Evolutionary conservation across 2,888 invertebrate species (phyloP).

Genomic region (Dione juno): DNA sequence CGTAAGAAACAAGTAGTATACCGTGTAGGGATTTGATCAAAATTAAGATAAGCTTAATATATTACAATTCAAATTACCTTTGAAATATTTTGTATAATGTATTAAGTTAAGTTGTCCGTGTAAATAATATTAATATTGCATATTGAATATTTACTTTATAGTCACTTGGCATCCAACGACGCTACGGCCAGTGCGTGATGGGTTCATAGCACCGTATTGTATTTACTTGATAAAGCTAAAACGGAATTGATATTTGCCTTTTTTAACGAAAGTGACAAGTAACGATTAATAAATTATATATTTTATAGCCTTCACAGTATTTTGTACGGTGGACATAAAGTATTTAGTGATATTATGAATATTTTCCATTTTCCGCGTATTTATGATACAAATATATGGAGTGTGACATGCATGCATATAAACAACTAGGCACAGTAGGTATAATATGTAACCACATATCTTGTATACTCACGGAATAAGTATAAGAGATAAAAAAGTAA

Average conservation of each 20-base stretch:
- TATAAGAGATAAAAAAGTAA: neutral
- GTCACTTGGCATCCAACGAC: neutral
- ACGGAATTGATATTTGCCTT: neutral
- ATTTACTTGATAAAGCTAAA: neutral
- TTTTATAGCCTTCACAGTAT: neutral
- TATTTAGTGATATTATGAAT: too few relatives aligned
- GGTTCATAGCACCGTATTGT: neutral
- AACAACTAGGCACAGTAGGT: too few relatives aligned
- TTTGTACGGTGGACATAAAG: too few relatives aligned
- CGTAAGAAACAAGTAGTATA: neutral
- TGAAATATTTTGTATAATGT: neutral
- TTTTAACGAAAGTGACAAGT: too few relatives aligned
- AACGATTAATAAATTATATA: neutral
- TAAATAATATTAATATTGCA: neutral
- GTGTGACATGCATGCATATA: too few relatives aligned
- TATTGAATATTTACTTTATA: neutral
- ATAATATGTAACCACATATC: neutral
- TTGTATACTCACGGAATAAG: too few relatives aligned
- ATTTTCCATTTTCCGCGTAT: too few relatives aligned
- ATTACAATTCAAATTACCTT: neutral
- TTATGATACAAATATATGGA: too few relatives aligned
- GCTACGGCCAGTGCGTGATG: neutral
- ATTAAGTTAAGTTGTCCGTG: neutral
- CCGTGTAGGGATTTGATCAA: neutral
- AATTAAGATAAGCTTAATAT: conserved; percentile 5